These are phyloP conservation scores for Gallirallus australis DNA, from an alignment of 2,797 vertebrate species.

Conservation along the genomic window DNA sequence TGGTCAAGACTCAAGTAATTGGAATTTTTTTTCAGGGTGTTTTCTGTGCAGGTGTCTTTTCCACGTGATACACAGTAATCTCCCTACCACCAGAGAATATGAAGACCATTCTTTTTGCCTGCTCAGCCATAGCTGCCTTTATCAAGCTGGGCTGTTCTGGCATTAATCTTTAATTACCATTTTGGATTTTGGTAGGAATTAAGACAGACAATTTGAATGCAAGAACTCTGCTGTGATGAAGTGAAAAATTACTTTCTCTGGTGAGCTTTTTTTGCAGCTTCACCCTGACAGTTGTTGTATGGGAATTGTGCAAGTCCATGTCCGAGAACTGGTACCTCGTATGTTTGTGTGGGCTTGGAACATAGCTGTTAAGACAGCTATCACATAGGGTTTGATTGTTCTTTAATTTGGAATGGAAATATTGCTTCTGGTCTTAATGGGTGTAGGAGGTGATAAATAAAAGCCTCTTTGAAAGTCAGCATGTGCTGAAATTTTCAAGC, in stretches of 20 bases:
- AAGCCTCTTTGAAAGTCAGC: neutral
- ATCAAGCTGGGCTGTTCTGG: neutral
- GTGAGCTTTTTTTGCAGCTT: neutral
- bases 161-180: conserved; percentile 8
- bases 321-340: neutral
- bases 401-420: neutral
- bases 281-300: neutral
- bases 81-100: neutral
- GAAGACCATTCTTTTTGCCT: neutral
- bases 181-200: neutral
- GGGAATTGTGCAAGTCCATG: neutral
- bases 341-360: neutral
- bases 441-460: neutral
- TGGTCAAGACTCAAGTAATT: neutral
- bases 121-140: neutral
- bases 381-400: neutral
- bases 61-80: neutral
- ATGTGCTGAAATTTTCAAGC: neutral
- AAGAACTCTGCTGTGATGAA: neutral
- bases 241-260: neutral
- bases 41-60: neutral
- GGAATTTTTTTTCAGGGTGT: neutral
- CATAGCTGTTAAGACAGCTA: neutral
- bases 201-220: neutral
- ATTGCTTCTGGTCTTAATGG: neutral